These are phyloP conservation scores for Pantherophis guttatus DNA, from an alignment of 2,113 vertebrate species.

Conservation along the genomic window DNA sequence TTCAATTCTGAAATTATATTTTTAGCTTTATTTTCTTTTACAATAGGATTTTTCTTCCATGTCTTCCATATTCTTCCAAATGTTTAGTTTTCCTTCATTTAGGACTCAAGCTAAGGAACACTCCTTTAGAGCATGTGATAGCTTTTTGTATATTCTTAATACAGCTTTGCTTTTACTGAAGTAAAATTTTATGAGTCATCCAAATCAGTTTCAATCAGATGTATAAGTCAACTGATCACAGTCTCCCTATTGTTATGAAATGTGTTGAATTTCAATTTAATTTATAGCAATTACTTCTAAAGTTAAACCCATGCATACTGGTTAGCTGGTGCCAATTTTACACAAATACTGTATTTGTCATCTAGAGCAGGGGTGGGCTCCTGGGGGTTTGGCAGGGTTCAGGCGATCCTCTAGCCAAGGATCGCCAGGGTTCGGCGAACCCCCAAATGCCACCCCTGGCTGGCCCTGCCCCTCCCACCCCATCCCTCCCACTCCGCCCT, in stretches of 20 bases:
- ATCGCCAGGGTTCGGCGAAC: too few species aligned
- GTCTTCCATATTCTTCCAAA: not conserved
- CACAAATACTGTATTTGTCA: not conserved
- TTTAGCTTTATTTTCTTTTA: not conserved
- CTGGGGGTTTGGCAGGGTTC: too few species aligned
- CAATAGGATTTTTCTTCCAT: not conserved
- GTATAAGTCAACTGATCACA: not conserved
- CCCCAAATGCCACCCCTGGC: too few species aligned
- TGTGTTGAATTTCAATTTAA: not conserved
- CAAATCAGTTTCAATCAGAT: not conserved
- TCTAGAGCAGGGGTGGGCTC: not conserved
- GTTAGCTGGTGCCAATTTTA: not conserved
- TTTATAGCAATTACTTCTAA: not conserved
- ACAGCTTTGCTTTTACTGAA: not conserved
- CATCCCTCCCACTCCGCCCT: too few species aligned
- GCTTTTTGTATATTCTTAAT: not conserved
- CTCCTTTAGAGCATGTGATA: not conserved
- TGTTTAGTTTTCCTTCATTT: not conserved
- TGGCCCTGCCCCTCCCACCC: too few species aligned
- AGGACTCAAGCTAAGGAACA: not conserved
- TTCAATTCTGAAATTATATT: not conserved
- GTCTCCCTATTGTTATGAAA: not conserved
- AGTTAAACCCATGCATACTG: not conserved
- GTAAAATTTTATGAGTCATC: not conserved
- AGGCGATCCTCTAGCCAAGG: too few species aligned